Evolutionary conservation across 2,888 invertebrate species (phyloP).

Genomic region (Caenorhabditis sinica): DNA sequence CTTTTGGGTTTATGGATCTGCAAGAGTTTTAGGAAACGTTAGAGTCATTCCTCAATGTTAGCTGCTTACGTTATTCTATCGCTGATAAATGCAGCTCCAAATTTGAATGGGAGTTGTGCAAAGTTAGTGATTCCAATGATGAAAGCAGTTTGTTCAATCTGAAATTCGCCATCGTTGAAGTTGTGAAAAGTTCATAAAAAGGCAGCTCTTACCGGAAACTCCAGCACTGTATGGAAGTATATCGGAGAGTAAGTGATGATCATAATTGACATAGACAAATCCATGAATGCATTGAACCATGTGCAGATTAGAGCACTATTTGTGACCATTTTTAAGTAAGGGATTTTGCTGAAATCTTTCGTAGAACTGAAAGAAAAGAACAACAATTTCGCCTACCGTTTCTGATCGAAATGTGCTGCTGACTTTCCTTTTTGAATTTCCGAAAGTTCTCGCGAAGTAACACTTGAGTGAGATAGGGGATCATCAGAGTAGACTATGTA

Average conservation of each 20-base stretch:
- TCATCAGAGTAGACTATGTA: conserved; percentile 54
- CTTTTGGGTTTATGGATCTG: conserved; percentile 32
- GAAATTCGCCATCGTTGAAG: neutral
- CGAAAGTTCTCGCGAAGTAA: conserved; percentile 30
- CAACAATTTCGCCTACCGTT: conserved; percentile 7
- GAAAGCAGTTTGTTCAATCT: conserved; percentile 58
- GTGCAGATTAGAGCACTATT: conserved; percentile 54
- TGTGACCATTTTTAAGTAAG: conserved; percentile 41
- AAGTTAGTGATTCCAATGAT: conserved; percentile 58
- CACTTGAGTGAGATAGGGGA: conserved; percentile 45
- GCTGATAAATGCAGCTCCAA: conserved; percentile 58
- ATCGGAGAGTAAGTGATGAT: conserved; percentile 60
- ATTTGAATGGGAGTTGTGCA: conserved; percentile 62
- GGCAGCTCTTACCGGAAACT: conserved; percentile 32
- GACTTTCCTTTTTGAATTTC: conserved; percentile 58
- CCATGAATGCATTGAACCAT: conserved; percentile 66
- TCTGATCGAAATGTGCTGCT: conserved; percentile 46
- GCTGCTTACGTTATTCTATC: conserved; percentile 53
- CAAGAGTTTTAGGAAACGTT: neutral
- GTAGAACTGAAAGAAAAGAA: neutral
- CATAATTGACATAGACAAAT: conserved; percentile 61
- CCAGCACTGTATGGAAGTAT: conserved; percentile 55
- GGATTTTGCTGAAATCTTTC: conserved; percentile 38
- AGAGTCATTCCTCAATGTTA: neutral
- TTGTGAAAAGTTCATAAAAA: neutral